Percentiles rank a stretch among this genome's conserved stretches.
phyloP scores from a whole-genome alignment of 2,113 vertebrate genomes.

The Barbus barbus region DNA sequence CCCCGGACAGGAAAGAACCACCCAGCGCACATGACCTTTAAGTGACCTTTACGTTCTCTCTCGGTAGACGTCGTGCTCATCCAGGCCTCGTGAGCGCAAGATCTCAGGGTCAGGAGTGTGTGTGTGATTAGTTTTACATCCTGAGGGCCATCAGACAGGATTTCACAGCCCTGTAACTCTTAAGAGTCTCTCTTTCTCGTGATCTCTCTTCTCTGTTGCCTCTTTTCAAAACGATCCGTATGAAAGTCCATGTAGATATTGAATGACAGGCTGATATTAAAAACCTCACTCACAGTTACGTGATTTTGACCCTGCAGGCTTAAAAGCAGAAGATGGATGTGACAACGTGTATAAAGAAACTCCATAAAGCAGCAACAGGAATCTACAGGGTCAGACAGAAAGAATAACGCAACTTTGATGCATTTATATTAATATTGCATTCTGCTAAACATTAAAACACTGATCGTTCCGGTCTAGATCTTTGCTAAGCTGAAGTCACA shows the following conservation, averaged over 20 bases:
- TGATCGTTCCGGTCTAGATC: neutral
- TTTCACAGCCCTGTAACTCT: conserved; percentile 12
- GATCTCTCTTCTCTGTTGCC: neutral
- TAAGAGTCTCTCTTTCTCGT: neutral
- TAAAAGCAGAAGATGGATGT: conserved; percentile 14
- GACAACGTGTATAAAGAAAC: neutral
- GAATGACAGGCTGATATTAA: conserved; percentile 34
- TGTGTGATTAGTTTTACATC: neutral
- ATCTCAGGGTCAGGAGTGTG: conserved; percentile 21
- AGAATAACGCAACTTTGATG: neutral
- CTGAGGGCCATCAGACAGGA: conserved; percentile 15
- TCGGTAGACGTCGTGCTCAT: conserved; percentile 2
- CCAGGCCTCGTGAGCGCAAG: neutral
- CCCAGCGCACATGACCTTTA: conserved; percentile 11
- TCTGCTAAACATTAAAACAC: neutral
- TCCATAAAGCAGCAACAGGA: neutral
- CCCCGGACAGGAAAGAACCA: conserved; percentile 45
- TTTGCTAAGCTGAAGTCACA: neutral
- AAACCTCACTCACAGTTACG: neutral
- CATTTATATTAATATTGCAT: neutral
- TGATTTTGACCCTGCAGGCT: conserved; percentile 15
- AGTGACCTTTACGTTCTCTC: conserved; percentile 3
- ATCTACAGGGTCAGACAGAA: neutral
- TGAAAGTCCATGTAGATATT: neutral
- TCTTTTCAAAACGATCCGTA: neutral